These are phyloP conservation scores for Trissolcus basalis DNA, from an alignment of 1,140 invertebrate genomes.

Conservation along the genomic window DNA sequence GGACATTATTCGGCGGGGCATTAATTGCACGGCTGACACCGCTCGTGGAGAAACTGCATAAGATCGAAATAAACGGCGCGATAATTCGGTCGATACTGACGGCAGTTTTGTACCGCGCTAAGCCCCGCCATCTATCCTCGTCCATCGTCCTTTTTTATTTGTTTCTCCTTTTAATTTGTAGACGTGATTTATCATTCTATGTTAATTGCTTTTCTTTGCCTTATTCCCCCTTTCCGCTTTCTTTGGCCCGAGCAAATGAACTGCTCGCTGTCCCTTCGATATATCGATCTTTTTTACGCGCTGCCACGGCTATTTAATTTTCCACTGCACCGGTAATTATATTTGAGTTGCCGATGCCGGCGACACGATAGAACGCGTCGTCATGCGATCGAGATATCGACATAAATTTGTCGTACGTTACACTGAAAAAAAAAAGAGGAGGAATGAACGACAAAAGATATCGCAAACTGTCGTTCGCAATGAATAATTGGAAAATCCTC, in stretches of 20 bases:
- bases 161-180: slow-evolving; percentile 47
- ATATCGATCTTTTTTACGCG: slow-evolving; percentile 37
- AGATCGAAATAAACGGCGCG: slow-evolving; percentile 63
- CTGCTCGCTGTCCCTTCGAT: slow-evolving; percentile 39
- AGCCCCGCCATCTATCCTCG: slow-evolving; percentile 45
- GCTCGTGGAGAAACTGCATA: slow-evolving; percentile 63
- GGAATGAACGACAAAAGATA: slow-evolving; percentile 29
- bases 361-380: slow-evolving; percentile 27
- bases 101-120: slow-evolving; percentile 46
- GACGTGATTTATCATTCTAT: slow-evolving; percentile 52
- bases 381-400: slow-evolving; percentile 39
- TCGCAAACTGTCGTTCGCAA: slow-evolving; percentile 10
- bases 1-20: slow-evolving; percentile 63
- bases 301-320: slow-evolving; percentile 48
- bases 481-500: slow-evolving; percentile 30
- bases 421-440: slow-evolving; percentile 8
- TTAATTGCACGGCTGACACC: slow-evolving; percentile 60
- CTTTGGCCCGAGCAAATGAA: slow-evolving; percentile 43
- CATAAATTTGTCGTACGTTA: slow-evolving; percentile 19
- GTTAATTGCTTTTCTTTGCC: slow-evolving; percentile 55
- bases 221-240: slow-evolving; percentile 15
- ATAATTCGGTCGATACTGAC: slow-evolving; percentile 66
- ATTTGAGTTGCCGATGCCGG: slow-evolving; percentile 38
- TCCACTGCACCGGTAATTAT: slow-evolving; percentile 40
- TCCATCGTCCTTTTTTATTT: slow-evolving; percentile 40